phyloP scores from a whole-genome alignment of 1,140 invertebrate genomes.

The Schlechtendalia chinensis region DNA sequence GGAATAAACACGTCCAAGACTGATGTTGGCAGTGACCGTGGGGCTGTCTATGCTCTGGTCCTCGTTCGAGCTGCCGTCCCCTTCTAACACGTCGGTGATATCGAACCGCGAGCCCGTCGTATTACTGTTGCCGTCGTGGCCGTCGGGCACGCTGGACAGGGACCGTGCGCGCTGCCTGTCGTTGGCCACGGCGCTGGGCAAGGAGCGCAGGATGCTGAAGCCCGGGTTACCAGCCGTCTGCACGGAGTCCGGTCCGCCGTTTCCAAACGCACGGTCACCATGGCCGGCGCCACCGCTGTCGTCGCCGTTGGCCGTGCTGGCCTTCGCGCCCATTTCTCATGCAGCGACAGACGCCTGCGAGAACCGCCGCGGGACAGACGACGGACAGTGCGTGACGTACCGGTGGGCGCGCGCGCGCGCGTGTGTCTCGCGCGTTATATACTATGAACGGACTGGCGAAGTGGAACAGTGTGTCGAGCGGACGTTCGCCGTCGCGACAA shows the following conservation, averaged over 20 bases:
- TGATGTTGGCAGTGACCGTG: slow-evolving; percentile 54
- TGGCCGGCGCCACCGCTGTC: slow-evolving; percentile 70
- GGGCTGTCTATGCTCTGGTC: slow-evolving; percentile 57
- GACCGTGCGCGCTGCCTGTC: slow-evolving; percentile 76
- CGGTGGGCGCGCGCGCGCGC: too few species aligned
- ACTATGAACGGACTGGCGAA: not conserved
- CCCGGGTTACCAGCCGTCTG: slow-evolving; percentile 66
- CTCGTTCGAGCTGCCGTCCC: slow-evolving; percentile 62
- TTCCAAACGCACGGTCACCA: slow-evolving; percentile 72
- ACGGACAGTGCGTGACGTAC: too few species aligned
- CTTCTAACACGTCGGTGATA: slow-evolving; percentile 63
- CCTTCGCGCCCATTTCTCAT: slow-evolving; percentile 73
- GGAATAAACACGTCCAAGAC: slow-evolving; percentile 72
- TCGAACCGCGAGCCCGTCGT: slow-evolving; percentile 57
- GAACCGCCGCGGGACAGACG: not conserved
- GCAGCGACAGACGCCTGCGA: slow-evolving; percentile 34
- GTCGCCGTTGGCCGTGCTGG: slow-evolving; percentile 72
- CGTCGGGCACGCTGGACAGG: slow-evolving; percentile 77
- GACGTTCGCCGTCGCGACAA: slow-evolving; percentile 1
- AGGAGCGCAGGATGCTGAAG: slow-evolving; percentile 70
- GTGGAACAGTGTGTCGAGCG: not conserved
- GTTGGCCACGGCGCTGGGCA: slow-evolving; percentile 68
- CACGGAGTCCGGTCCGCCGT: slow-evolving; percentile 61
- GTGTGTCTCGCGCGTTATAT: not conserved
- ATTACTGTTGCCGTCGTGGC: slow-evolving; percentile 54